These are phyloP conservation scores for Alectura lathami DNA, from an alignment of 2,113 vertebrate species.

Conservation along the genomic window DNA sequence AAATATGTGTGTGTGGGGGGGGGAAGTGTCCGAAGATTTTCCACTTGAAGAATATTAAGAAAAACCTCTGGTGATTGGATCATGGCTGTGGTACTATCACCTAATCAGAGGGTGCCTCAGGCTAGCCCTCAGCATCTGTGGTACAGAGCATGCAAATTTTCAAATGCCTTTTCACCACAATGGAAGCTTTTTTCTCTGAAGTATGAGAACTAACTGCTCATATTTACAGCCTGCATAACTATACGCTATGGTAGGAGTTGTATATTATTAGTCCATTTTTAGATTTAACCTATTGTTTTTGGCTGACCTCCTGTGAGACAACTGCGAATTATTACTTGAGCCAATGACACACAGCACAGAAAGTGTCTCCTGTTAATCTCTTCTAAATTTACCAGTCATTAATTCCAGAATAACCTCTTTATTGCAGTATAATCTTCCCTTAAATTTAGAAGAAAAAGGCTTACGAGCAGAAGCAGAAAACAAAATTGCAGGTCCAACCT, in stretches of 20 bases:
- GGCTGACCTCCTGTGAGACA: background rate
- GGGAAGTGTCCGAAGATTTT: background rate
- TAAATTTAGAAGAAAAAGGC: constrained; percentile 4
- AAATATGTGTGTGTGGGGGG: background rate
- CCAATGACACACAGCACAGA: background rate
- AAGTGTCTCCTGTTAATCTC: background rate
- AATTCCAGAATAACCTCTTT: constrained; percentile 17
- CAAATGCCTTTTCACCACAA: background rate
- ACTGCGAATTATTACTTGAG: background rate
- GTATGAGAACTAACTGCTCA: background rate
- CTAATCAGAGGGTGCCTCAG: fast-evolving
- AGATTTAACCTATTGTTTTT: background rate
- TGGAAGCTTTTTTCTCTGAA: background rate
- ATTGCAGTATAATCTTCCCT: background rate
- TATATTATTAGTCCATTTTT: background rate
- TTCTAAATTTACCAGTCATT: constrained; percentile 22
- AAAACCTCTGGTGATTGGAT: background rate
- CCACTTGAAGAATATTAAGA: background rate
- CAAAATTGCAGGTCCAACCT: background rate
- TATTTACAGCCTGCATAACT: background rate
- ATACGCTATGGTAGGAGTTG: background rate
- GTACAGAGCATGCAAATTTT: background rate
- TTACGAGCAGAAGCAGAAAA: background rate
- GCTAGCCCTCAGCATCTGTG: background rate
- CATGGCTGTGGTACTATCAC: background rate